Conservation (phyloP, 2,113 vertebrate genomes). For the Melanotaenia duboulayi region DNA sequence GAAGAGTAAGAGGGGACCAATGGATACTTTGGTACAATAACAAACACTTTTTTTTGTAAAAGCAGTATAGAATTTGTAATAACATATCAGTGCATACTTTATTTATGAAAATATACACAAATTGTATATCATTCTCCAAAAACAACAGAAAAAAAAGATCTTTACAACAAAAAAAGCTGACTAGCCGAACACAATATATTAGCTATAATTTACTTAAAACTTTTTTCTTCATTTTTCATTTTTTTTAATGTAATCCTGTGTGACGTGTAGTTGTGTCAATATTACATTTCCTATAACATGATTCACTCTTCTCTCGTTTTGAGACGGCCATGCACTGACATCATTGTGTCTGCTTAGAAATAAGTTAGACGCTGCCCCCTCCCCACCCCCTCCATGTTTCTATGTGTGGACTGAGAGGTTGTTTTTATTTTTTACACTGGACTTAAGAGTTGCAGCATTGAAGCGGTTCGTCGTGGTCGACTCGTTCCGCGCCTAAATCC, state of each 20-base stretch:
- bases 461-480: constrained; percentile 66
- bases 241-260: constrained; percentile 75
- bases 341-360: constrained; percentile 85
- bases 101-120: constrained; percentile 97
- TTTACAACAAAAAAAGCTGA: constrained; percentile 90
- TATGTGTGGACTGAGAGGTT: constrained; percentile 66
- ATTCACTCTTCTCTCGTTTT: constrained; percentile 81
- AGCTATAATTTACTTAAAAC: constrained; percentile 86
- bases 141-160: constrained; percentile 80
- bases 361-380: constrained; percentile 84
- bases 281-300: constrained; percentile 84
- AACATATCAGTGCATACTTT: constrained; percentile 98
- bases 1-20: constrained; percentile 86
- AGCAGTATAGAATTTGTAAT: constrained; percentile 93
- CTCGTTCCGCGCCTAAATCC: constrained; percentile 61
- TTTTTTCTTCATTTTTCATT: constrained; percentile 74
- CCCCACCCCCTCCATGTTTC: not conserved
- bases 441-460: constrained; percentile 89
- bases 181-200: constrained; percentile 96
- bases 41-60: constrained; percentile 92
- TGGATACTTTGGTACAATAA: constrained; percentile 94
- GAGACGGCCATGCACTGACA: constrained; percentile 86
- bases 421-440: constrained; percentile 70
- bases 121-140: constrained; percentile 94
- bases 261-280: constrained; percentile 87